Conservation (phyloP, 2,113 vertebrate species). For the Phalacrocorax brasilianus region DNA sequence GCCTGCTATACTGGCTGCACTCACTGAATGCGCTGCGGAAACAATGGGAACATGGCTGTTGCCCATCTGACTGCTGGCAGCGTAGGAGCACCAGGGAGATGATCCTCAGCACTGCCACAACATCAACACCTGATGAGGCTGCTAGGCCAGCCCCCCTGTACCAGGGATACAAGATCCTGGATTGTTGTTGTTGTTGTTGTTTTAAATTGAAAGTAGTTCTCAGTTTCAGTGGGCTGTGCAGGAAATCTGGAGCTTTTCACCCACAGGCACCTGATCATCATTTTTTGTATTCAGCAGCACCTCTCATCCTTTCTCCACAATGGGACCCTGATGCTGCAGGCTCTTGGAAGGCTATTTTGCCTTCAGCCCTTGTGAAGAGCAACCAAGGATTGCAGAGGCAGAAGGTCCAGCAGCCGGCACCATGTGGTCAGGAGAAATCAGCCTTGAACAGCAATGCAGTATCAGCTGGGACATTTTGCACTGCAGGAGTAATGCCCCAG, state of each 20-base stretch:
- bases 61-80: neutral
- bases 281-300: neutral
- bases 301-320: neutral
- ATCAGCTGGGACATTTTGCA: neutral
- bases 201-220: neutral
- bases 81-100: rapidly evolving
- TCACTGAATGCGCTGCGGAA: neutral
- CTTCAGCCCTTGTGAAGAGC: neutral
- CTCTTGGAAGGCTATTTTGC: neutral
- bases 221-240: neutral
- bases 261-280: neutral
- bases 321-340: neutral
- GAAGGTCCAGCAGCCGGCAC: neutral
- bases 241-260: neutral
- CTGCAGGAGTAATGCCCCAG: neutral
- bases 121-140: neutral
- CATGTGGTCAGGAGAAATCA: neutral
- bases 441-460: neutral
- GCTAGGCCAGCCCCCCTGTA: neutral
- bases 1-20: neutral
- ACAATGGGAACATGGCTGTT: neutral
- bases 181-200: too few relatives aligned
- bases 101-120: neutral
- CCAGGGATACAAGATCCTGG: neutral
- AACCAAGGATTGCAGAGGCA: neutral